phyloP scores from a whole-genome alignment of 2,797 vertebrate genomes.

The Austrolebias charrua region DNA sequence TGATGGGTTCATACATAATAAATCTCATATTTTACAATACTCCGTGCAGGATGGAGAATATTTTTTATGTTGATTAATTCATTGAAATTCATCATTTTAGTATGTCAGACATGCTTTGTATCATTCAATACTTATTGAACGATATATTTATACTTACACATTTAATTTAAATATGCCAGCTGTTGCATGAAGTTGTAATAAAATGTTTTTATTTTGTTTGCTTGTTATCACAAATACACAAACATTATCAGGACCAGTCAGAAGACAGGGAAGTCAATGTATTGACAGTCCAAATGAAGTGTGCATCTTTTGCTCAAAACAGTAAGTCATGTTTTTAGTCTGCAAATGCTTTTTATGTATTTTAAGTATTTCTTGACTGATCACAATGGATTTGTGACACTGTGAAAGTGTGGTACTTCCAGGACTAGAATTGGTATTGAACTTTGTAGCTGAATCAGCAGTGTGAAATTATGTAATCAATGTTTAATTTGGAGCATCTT shows the following conservation, averaged over 20 bases:
- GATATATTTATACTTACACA: no score
- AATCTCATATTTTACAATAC: constrained; percentile 16
- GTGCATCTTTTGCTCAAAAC: background rate
- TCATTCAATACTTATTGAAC: no score
- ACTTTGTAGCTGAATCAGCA: constrained; percentile 1
- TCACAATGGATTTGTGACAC: background rate
- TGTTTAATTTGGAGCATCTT: constrained; percentile 1
- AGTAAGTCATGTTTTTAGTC: background rate
- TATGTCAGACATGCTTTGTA: no score
- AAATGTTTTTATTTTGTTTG: no score
- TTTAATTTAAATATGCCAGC: no score
- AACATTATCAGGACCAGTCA: background rate
- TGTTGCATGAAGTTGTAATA: no score
- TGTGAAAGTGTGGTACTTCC: background rate
- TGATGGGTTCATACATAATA: constrained; percentile 27
- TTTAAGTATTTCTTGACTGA: background rate
- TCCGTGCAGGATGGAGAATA: no score
- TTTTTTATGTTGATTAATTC: no score
- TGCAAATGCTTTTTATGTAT: background rate
- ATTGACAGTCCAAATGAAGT: background rate
- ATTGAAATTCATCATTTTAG: no score
- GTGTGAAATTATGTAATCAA: background rate
- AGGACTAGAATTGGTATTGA: background rate
- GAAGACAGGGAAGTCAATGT: background rate
- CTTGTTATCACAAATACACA: no score